Evolutionary conservation across 2,113 vertebrate genomes (phyloP), one percentile per base, ranked within the genome.

Genomic region (Chaenogobius annularis): DNA sequence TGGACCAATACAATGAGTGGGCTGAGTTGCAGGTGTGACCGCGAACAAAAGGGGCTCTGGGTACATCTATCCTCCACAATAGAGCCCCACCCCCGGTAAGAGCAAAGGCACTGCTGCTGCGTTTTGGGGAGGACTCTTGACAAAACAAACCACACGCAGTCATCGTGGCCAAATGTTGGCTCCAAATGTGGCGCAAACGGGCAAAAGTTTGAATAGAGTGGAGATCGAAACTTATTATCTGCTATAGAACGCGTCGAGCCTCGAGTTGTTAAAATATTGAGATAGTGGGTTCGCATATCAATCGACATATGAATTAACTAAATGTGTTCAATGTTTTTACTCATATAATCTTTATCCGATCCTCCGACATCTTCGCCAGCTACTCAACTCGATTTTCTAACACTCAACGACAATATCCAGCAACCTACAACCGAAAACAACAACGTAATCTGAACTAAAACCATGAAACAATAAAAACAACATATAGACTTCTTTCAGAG

Each of bases 51-150:
- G 79, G 69, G 83, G 79, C 61, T 84, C 56, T 1, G 79, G 79
- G 88, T 81, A 86, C 80, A 74, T 79, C 26, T 31, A 31, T 31
- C 4, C 85, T 71, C 78, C 84, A 92, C 82, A 91, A 94, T 90
- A 90, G 88, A 85, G 90, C 91, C 92, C 92, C 93, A 91, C 89
- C 88, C 88, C 88, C 87, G 61, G 62, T 81, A 72, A 75, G 69
- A 67, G 44, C 44, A 70, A 54, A 55, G 52, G n/a, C 52, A 69
- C 76, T 72, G 73, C 66, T 81, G 66, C 46, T 22, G 62, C 70
- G 26, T 83, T 40, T 40, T 35, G 81, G 20, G 58, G 68, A 74
- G 37, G 10, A 73, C 26, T 31, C 26, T n/a, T n/a, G 26, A 31
- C 26, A 31, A 31, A 31, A 31, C 73, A 66, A 73, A 70, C 54